Base-by-base conservation (phyloP, 2,888 invertebrate genomes). In the Eilema caniola region DNA sequence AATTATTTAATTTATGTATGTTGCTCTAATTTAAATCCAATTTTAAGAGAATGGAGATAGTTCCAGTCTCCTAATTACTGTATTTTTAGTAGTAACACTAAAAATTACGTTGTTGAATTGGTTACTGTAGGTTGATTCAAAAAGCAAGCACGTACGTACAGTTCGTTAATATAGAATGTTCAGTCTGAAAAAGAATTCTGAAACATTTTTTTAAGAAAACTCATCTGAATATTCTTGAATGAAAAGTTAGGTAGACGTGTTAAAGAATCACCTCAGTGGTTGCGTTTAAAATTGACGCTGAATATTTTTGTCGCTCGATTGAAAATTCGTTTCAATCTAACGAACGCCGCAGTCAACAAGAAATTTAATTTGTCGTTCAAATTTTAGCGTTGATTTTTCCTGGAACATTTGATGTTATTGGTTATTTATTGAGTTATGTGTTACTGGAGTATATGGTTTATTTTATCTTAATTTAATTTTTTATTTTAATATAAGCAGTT, bases 241-340 rank as follows among this genome's bases (percentile, higher is more conserved):
- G 77, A 80, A 72, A 81, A 81, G 77, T 80, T 80, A 82, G 79
- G 73, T 66, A 76, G 78, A 81, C 74, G 77, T 79, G 81, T 78
- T 78, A 79, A 80, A 75, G 82, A 84, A 83, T 81, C 80, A 80
- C 73, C 78, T 78, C 78, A 75, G 71, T 77, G 81, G 83, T 83
- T 84, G 83, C 84, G 80, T 85, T 85, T 81, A 79, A 86, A 87
- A 86, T 87, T 85, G 82, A 75, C 81, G 82, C 68, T 73, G 86
- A 89, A 89, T 88, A 88, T 89, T 88, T 85, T 86, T 83, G 84
- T 80, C 83, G 86, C 82, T 87, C 88, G 88, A 90, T 89, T 91
- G 88, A 86, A 91, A 91, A 88, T 89, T 88, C 88, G 87, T 85
- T 90, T 89, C 86, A 87, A 85, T 88, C 89, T 91, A 91, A 90